A percentile compares a stretch with the other conserved stretches of the same genome.
Conservation (phyloP, 2,888 invertebrate species). For the Cosmia pyralina region DNA sequence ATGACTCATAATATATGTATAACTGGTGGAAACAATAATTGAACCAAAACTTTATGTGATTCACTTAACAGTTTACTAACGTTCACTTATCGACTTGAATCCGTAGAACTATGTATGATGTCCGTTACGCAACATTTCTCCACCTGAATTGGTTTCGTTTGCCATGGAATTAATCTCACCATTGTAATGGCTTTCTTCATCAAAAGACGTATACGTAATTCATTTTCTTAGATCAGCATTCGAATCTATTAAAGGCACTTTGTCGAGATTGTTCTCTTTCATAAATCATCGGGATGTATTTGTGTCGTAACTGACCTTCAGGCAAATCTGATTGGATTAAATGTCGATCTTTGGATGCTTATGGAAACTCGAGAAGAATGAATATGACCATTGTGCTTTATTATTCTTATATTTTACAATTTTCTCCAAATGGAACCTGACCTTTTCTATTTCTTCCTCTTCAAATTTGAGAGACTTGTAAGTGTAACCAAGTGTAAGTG, state of each 20-base stretch:
- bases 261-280: constrained; percentile 26
- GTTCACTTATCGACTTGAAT: constrained; percentile 28
- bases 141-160: constrained; percentile 32
- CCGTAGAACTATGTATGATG: constrained; percentile 28
- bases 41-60: constrained; percentile 24
- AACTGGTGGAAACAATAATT: constrained; percentile 30
- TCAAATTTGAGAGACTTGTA: not conserved
- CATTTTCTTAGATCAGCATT: constrained; percentile 40
- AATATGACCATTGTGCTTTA: not conserved
- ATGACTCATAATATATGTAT: constrained; percentile 46
- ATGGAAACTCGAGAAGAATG: not conserved
- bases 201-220: constrained; percentile 35
- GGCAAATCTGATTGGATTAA: constrained; percentile 10
- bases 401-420: not conserved
- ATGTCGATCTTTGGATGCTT: not conserved
- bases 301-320: constrained; percentile 23
- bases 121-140: constrained; percentile 48
- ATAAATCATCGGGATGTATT: constrained; percentile 34
- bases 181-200: constrained; percentile 44
- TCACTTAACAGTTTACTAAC: constrained; percentile 42
- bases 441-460: not conserved
- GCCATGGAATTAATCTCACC: constrained; percentile 37
- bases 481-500: too few species aligned
- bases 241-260: constrained; percentile 32
- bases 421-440: not conserved